Conservation (phyloP, 2,113 vertebrate species). For the Gambusia affinis region DNA sequence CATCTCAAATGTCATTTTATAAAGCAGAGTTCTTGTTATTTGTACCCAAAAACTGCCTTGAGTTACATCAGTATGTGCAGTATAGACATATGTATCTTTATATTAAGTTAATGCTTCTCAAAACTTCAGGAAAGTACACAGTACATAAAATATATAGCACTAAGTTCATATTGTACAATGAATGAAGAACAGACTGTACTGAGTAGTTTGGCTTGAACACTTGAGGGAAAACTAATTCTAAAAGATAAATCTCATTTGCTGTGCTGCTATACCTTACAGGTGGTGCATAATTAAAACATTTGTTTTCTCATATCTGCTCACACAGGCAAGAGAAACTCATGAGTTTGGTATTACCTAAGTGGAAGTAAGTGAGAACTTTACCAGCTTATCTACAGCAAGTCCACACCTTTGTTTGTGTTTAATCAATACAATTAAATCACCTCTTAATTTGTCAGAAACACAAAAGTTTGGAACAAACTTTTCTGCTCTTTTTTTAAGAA, state of each 20-base stretch:
- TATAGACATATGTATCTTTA: too few relatives aligned
- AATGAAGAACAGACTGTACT: neutral
- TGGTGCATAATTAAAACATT: conserved; percentile 51
- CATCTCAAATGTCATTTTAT: too few relatives aligned
- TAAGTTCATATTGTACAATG: neutral
- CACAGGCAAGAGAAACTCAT: conserved; percentile 10
- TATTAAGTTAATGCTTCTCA: neutral
- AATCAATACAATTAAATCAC: neutral
- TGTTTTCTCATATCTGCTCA: conserved; percentile 21
- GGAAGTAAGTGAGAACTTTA: conserved; percentile 4
- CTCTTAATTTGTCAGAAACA: neutral
- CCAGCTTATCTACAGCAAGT: conserved; percentile 9
- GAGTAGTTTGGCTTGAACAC: conserved; percentile 14
- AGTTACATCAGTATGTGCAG: too few relatives aligned
- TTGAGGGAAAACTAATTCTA: conserved; percentile 3
- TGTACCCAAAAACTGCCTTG: too few relatives aligned
- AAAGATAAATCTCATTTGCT: conserved; percentile 44
- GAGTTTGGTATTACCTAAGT: conserved; percentile 3
- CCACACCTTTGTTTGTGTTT: neutral
- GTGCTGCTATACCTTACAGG: conserved; percentile 24
- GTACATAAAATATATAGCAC: neutral
- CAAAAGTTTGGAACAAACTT: neutral
- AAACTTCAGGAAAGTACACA: too few relatives aligned
- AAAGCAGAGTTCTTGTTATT: too few relatives aligned
- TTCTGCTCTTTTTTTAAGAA: fast-evolving